A percentile compares a stretch with the other conserved stretches of the same genome.
These are phyloP conservation scores for Augiades crinisus DNA, from an alignment of 2,888 invertebrate genomes.

Conservation along the genomic window DNA sequence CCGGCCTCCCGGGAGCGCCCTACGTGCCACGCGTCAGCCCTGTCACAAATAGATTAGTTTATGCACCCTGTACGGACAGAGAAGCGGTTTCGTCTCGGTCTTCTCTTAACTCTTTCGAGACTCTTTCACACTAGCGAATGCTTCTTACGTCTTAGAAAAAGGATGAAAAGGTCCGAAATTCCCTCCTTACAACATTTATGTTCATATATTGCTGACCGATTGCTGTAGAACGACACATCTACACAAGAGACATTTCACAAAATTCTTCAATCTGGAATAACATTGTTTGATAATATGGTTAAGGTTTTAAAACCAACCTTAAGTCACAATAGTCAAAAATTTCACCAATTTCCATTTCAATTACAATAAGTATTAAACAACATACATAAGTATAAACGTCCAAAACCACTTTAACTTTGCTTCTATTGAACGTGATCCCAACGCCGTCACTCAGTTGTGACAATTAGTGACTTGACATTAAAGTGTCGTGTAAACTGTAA, in stretches of 20 bases:
- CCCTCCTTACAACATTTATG: too few species aligned
- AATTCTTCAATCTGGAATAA: too few species aligned
- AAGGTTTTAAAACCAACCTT: too few species aligned
- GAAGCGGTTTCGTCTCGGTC: slow-evolving; percentile 16
- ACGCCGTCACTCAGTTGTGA: slow-evolving; percentile 35
- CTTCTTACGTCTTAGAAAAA: too few species aligned
- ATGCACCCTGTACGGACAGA: slow-evolving; percentile 41
- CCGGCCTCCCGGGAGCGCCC: slow-evolving; percentile 39
- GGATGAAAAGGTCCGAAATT: too few species aligned
- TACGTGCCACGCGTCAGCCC: slow-evolving; percentile 42
- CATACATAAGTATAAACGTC: neutral
- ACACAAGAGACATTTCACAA: too few species aligned
- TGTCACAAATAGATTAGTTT: slow-evolving; percentile 48
- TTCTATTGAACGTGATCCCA: slow-evolving; percentile 6
- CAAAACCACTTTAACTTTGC: slow-evolving; percentile 5
- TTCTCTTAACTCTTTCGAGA: slow-evolving; percentile 14
- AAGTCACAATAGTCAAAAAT: too few species aligned
- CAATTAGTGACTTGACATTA: slow-evolving; percentile 65
- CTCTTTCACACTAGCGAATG: slow-evolving; percentile 30
- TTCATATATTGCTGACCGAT: too few species aligned
- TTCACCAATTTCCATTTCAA: too few species aligned
- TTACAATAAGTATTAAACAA: neutral
- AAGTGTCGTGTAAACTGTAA: slow-evolving; percentile 63
- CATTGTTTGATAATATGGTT: too few species aligned
- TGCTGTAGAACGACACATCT: too few species aligned